These are phyloP conservation scores for Anthonomus grandis DNA, from an alignment of 1,140 invertebrate species.

Conservation along the genomic window DNA sequence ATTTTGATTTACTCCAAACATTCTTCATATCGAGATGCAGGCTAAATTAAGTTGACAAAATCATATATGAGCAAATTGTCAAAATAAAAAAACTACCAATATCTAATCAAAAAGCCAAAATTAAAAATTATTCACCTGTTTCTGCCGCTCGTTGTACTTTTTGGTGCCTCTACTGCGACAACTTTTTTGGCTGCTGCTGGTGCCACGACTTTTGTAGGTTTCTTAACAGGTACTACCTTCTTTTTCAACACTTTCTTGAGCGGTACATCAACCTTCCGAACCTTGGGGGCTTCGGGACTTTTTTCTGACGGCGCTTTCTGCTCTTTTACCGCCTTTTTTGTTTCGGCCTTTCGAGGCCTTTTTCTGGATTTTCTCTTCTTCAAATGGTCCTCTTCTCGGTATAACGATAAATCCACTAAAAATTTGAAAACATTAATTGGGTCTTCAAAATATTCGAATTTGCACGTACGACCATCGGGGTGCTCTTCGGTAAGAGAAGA, in stretches of 20 bases:
- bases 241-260: conserved; percentile 5
- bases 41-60: no score
- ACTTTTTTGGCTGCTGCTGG: conserved; percentile 14
- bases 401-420: conserved; percentile 75
- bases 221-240: neutral
- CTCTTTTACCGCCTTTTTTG: no score
- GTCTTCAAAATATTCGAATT: conserved; percentile 6
- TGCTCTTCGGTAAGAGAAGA: conserved; percentile 75
- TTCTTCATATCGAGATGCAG: no score
- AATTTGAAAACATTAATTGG: conserved; percentile 24
- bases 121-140: neutral
- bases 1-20: no score
- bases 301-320: conserved; percentile 32
- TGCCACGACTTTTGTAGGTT: no score
- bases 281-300: conserved; percentile 37
- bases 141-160: neutral
- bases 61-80: no score
- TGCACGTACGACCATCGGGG: conserved; percentile 76
- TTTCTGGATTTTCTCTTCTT: conserved; percentile 58
- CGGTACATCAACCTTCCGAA: conserved; percentile 28
- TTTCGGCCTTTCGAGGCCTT: conserved; percentile 40
- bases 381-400: conserved; percentile 74
- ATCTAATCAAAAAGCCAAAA: no score
- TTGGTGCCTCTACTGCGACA: conserved; percentile 12
- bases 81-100: no score